These are phyloP conservation scores for Eilema caniola DNA, from an alignment of 2,888 invertebrate species.

Conservation along the genomic window DNA sequence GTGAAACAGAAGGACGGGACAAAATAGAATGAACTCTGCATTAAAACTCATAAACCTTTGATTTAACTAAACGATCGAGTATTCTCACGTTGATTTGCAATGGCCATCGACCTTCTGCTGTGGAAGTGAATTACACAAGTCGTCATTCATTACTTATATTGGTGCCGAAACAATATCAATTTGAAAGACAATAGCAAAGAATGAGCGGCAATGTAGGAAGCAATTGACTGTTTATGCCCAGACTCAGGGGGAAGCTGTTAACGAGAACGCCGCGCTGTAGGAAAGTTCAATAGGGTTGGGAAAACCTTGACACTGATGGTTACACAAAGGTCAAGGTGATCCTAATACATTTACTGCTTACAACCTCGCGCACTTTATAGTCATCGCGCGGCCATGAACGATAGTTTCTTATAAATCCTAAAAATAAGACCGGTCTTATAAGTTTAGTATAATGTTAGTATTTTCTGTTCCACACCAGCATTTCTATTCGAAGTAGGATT, in stretches of 20 bases:
- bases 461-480: conserved; percentile 41
- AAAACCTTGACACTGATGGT: conserved; percentile 70
- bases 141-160: conserved; percentile 46
- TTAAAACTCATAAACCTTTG: conserved; percentile 56
- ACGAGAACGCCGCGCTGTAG: conserved; percentile 56
- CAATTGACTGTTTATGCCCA: conserved; percentile 52
- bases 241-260: conserved; percentile 57
- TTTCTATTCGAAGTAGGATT: conserved; percentile 52
- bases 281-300: conserved; percentile 63
- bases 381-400: conserved; percentile 61
- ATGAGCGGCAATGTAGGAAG: conserved; percentile 53
- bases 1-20: conserved; percentile 74
- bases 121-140: conserved; percentile 48
- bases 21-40: conserved; percentile 65
- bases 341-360: conserved; percentile 70
- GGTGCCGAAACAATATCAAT: conserved; percentile 56
- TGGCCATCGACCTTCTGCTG: conserved; percentile 52
- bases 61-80: conserved; percentile 46
- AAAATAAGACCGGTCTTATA: conserved; percentile 63
- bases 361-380: conserved; percentile 72
- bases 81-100: conserved; percentile 42
- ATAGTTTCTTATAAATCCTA: conserved; percentile 57
- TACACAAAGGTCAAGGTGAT: conserved; percentile 74
- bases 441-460: conserved; percentile 35
- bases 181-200: conserved; percentile 51